A percentile compares a stretch with the other conserved stretches of the same genome.
Evolutionary conservation across 2,797 vertebrate species (phyloP).

Genomic region (Calcarius lapponicus): DNA sequence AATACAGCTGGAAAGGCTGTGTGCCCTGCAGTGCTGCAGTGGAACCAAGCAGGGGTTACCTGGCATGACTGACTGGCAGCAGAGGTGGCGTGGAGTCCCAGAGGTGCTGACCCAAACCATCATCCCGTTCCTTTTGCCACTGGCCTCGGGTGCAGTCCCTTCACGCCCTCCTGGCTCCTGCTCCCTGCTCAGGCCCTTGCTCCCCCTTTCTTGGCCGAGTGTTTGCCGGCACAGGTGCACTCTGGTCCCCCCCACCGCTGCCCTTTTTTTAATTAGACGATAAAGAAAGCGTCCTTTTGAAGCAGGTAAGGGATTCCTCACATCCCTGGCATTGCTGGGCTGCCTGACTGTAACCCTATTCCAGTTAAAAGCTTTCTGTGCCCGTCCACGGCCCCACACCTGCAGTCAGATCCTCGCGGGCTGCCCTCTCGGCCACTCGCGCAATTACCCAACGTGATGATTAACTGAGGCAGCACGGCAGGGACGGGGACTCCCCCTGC

Average conservation of each 20-base stretch:
- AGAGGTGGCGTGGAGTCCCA: rapidly evolving
- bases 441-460: constrained; percentile 67
- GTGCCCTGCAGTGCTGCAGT: rapidly evolving
- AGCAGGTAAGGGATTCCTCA: constrained; percentile 55
- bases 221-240: constrained; percentile 40
- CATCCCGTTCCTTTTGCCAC: not conserved
- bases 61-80: rapidly evolving
- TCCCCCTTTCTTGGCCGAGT: not conserved
- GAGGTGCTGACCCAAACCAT: not conserved
- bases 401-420: not conserved
- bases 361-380: constrained; percentile 67
- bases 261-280: constrained; percentile 58
- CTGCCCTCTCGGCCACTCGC: not conserved
- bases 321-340: constrained; percentile 72
- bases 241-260: not conserved
- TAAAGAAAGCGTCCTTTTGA: constrained; percentile 73
- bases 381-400: constrained; percentile 16
- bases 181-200: not conserved
- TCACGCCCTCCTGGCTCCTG: rapidly evolving
- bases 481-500: not conserved
- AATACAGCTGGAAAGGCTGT: not conserved
- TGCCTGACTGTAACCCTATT: constrained; percentile 69
- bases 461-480: not conserved
- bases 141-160: not conserved
- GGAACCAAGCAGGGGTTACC: not conserved